Evolutionary conservation across 2,888 invertebrate genomes (phyloP), one percentile per base, ranked within the genome.

Genomic region (Xestia sexstrigata): DNA sequence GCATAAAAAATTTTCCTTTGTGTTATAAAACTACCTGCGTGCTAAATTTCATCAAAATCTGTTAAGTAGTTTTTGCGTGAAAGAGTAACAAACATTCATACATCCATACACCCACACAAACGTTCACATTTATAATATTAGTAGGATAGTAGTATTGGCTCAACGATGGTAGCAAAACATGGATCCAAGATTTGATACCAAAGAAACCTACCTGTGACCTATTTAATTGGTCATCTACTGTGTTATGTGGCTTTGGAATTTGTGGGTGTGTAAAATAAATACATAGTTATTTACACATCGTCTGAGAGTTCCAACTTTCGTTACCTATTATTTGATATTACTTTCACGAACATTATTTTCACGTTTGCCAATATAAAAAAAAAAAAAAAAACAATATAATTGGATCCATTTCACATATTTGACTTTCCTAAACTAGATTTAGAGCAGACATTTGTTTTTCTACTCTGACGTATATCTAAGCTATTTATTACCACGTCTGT

Each of bases 401-500:
- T 45, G 17, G 45, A 58, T n/a, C 9, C 26, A 66, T 58, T 47
- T 47, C 7, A 42, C 49, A 47, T 30, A 47, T 30, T 52, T 60
- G 42, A 60, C 69, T 13, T 65, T 5, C 47, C 55, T 5, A 71
- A 78, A 49, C 49, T 58, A 47, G 47, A 66, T 65, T 49, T 6
- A 49, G n/a, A 30, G 17, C 20, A n/a, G 0, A 3, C 47, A 70
- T 81, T 81, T 68, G 42, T 67, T 76, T 65, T 63, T 60, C 39
- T 49, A n/a, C 52, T 30, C 45, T 30, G 39, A 47, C 52, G 45
- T 66, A 74, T 39, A 68, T 35, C 52, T 70, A 55, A 68, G 70
- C 74, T 47, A 82, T 72, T 78, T 77, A 65, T 78, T 74, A 78
- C 15, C 13, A n/a, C 42, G 30, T 70, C 60, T 82, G 45, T 55